Base-by-base conservation (phyloP, 2,888 invertebrate species). In the Euzetes globulus region DNA sequence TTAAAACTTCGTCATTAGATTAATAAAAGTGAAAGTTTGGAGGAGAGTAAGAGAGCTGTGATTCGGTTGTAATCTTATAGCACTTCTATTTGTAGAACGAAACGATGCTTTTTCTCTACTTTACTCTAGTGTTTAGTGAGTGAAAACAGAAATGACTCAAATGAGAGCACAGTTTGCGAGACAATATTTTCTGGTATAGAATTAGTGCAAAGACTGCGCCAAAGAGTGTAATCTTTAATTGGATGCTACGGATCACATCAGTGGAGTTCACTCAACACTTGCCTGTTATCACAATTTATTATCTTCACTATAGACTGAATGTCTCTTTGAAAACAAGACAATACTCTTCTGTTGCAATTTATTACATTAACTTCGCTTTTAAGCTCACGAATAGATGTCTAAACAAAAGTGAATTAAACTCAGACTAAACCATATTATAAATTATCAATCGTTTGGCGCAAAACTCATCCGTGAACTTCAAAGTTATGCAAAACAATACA, bases 211-310 rank as follows among this genome's bases (percentile, higher is more conserved):
- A 41, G 37, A 13, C 7, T 15, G 41, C 15, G 15, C 9, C 33
- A 15, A 65, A 29, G 41, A 65, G 65, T 65, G 65, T 65, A 65
- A 37, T 65, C 65, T 65, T 65, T 65, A 65, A 65, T 65, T 65
- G 65, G 33, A 15, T 65, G 65, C 17, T 7, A 27, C 9, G 65
- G 65, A 65, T 65, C 37, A 41, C 29, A 65, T 65, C 29, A 65
- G 19, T 19, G 33, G 11, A 37, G 29, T 37, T 65, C 65, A 65
- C 65, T 65, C 65, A 65, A 65, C 65, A 65, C 65, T 65, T 63
- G 63, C 33, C 63, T 63, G 63, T 63, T 65, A 65, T 65, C 65
- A 37, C 65, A 29, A 65, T 65, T 65, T 65, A 65, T 65, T 65
- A 65, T 41, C 65, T 65, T 58, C 19, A 41, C 37, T 37, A 33